Percentiles rank a stretch among this genome's conserved stretches.
phyloP scores from a whole-genome alignment of 2,797 vertebrate genomes.

The Gallinago solitaria region DNA sequence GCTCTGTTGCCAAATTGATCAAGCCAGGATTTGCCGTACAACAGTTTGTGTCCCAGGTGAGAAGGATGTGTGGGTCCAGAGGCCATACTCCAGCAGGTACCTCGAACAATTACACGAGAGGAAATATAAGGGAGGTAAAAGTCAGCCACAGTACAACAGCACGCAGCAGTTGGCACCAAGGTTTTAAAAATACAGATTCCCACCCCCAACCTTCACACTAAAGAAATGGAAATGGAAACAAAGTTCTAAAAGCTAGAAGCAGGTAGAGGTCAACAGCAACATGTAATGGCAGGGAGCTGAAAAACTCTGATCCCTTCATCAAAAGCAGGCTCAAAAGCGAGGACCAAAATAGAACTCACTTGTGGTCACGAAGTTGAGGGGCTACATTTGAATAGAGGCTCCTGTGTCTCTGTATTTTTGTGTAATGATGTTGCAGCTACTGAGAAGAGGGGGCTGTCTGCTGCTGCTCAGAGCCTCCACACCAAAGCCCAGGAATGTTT shows the following conservation, averaged over 20 bases:
- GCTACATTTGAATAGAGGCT: conserved; percentile 49
- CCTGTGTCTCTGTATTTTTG: neutral
- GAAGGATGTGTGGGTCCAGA: neutral
- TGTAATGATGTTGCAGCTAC: conserved; percentile 18
- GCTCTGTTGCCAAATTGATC: neutral
- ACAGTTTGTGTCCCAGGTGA: neutral
- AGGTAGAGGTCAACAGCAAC: conserved; percentile 63
- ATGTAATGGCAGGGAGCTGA: conserved; percentile 51
- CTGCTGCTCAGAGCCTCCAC: neutral
- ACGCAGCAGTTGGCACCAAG: conserved; percentile 8
- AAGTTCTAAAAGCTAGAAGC: conserved; percentile 58
- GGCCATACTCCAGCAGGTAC: neutral
- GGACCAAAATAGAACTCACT: conserved; percentile 53
- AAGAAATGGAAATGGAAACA: conserved; percentile 64
- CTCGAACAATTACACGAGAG: neutral
- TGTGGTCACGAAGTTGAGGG: conserved; percentile 24
- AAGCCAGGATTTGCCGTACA: neutral
- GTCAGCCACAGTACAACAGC: conserved; percentile 20
- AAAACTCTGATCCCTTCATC: conserved; percentile 66
- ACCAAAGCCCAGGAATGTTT: neutral
- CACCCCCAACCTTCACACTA: conserved; percentile 4
- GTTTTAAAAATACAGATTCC: conserved; percentile 55
- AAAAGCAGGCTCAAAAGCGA: conserved; percentile 58
- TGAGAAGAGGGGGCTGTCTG: neutral
- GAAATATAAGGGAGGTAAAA: conserved; percentile 7